These are phyloP conservation scores for Nylanderia fulva DNA, from an alignment of 1,140 invertebrate species.

Conservation along the genomic window DNA sequence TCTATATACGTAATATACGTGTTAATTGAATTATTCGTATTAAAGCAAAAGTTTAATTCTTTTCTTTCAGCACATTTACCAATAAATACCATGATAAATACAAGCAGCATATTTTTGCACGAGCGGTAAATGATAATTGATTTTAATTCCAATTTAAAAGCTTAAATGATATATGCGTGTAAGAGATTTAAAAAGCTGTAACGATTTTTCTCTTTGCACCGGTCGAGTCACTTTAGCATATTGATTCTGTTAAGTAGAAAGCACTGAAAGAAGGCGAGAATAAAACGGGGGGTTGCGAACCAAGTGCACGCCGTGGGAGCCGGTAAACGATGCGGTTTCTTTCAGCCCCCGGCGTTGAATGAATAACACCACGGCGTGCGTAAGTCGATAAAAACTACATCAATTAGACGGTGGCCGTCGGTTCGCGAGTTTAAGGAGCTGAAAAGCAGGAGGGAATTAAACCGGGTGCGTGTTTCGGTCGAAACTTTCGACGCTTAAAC, in stretches of 20 bases:
- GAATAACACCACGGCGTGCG: conserved; percentile 81
- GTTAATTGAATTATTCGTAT: too few relatives aligned
- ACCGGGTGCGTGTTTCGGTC: conserved; percentile 72
- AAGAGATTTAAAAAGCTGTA: conserved; percentile 5
- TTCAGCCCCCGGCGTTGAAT: conserved; percentile 80
- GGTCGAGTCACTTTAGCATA: conserved; percentile 73
- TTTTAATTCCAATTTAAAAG: background rate
- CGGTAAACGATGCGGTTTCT: conserved; percentile 84
- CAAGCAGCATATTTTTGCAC: background rate
- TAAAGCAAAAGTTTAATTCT: too few relatives aligned
- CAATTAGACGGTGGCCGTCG: conserved; percentile 79
- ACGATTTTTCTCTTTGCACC: conserved; percentile 40
- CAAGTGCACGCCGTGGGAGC: conserved; percentile 75
- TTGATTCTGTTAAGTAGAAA: conserved; percentile 76
- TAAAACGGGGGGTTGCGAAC: conserved; percentile 70
- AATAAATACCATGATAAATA: background rate
- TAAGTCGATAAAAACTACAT: conserved; percentile 83
- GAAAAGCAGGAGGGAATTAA: conserved; percentile 78
- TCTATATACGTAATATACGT: background rate
- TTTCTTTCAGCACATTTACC: background rate
- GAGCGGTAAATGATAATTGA: background rate
- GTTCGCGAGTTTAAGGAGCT: conserved; percentile 72
- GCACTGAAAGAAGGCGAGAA: conserved; percentile 73
- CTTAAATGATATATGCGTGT: background rate
- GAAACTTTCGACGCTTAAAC: conserved; percentile 72